A percentile compares a stretch with the other conserved stretches of the same genome.
These are phyloP conservation scores for Florisuga fusca DNA, from an alignment of 2,797 vertebrate genomes.

Conservation along the genomic window DNA sequence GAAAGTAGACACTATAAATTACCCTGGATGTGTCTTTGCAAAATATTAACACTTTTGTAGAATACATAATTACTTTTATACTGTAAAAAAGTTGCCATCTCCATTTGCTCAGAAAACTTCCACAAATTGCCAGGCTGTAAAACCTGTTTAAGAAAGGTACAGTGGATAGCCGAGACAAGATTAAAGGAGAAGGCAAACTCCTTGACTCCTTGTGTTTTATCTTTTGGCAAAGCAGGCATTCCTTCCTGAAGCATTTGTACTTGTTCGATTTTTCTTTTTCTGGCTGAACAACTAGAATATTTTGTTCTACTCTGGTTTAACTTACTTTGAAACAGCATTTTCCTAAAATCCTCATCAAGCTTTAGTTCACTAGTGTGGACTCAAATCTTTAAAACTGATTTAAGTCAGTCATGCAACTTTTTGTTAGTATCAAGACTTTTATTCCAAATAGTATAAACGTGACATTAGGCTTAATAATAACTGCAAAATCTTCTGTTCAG, in stretches of 20 bases:
- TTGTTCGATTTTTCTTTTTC: constrained; percentile 37
- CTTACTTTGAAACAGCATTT: neutral
- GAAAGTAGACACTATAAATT: neutral
- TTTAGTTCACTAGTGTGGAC: neutral
- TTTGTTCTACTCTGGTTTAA: constrained; percentile 43
- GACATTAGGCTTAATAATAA: constrained; percentile 26
- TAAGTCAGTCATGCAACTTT: constrained; percentile 49
- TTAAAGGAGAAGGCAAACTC: neutral
- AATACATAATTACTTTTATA: neutral
- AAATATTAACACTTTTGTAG: neutral
- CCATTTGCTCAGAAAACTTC: neutral
- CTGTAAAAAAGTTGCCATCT: neutral
- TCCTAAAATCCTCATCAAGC: constrained; percentile 50
- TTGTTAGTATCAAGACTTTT: constrained; percentile 38
- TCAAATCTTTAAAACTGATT: constrained; percentile 57
- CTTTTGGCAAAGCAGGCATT: neutral
- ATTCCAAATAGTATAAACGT: constrained; percentile 46
- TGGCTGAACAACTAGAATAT: constrained; percentile 27
- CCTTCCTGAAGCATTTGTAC: neutral
- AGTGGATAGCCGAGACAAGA: neutral
- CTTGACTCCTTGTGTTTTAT: neutral
- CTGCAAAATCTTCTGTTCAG: neutral
- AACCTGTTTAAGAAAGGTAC: neutral
- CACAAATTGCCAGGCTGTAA: neutral
- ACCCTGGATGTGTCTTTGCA: neutral